Evolutionary conservation across 2,888 invertebrate species (phyloP).

Genomic region (Meteorus colon): DNA sequence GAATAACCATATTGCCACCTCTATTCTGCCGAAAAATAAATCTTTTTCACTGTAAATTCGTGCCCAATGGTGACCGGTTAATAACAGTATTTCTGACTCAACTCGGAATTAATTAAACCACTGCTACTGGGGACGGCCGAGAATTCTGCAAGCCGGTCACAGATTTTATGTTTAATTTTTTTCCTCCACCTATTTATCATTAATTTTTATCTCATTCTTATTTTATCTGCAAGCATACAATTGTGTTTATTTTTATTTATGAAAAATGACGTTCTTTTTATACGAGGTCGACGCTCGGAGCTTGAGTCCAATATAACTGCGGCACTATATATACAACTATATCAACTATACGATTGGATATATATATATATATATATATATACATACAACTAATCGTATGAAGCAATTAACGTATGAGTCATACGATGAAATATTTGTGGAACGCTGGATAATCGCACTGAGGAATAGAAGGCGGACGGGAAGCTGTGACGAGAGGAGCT

Average conservation of each 20-base stretch:
- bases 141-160: constrained; percentile 52
- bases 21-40: not conserved
- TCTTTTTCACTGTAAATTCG: constrained; percentile 9
- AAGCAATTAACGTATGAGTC: constrained; percentile 5
- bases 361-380: constrained; percentile 3
- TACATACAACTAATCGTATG: not conserved
- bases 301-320: not conserved
- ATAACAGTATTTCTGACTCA: constrained; percentile 60
- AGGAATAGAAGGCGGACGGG: constrained; percentile 51
- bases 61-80: constrained; percentile 58
- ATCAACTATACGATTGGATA: not conserved
- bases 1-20: constrained; percentile 42
- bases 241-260: not conserved
- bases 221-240: not conserved
- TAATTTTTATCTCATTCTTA: not conserved
- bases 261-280: not conserved
- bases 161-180: constrained; percentile 60
- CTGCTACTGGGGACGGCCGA: constrained; percentile 59
- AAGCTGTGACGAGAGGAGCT: constrained; percentile 29
- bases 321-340: not conserved
- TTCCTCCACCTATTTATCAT: constrained; percentile 11
- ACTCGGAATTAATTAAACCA: constrained; percentile 72
- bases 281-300: not conserved
- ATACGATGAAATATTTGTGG: constrained; percentile 55
- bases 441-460: constrained; percentile 54